Evolutionary conservation across 2,113 vertebrate genomes (phyloP).

Genomic region (Onychostruthus taczanowskii): DNA sequence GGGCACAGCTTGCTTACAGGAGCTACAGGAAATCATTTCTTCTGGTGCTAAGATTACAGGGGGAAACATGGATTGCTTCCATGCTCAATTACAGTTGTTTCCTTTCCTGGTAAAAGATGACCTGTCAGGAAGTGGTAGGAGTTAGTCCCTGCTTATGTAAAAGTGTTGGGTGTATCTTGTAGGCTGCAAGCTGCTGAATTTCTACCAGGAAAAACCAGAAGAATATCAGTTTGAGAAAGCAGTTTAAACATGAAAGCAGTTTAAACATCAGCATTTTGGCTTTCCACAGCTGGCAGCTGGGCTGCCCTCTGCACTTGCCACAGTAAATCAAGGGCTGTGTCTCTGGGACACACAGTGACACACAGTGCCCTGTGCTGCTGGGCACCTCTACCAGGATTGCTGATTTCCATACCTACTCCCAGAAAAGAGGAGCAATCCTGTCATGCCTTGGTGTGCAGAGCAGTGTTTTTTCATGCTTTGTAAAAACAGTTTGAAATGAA

Average conservation of each 20-base stretch:
- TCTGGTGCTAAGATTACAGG: neutral
- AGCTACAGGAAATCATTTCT: constrained; percentile 16
- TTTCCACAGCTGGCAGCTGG: neutral
- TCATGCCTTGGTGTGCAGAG: neutral
- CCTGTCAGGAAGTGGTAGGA: neutral
- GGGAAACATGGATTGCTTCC: constrained; percentile 10
- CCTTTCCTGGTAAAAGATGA: neutral
- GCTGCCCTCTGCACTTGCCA: neutral
- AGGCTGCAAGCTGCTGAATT: neutral
- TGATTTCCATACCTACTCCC: neutral
- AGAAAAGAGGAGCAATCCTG: neutral
- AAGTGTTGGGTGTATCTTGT: neutral
- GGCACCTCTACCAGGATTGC: neutral
- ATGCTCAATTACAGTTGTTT: neutral
- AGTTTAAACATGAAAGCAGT: neutral
- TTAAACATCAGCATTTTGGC: neutral
- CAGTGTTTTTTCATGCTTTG: neutral
- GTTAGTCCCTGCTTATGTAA: neutral
- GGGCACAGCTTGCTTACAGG: neutral
- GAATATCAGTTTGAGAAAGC: neutral
- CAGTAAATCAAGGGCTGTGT: fast-evolving
- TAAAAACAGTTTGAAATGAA: neutral
- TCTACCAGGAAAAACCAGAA: neutral
- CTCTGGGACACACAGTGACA: fast-evolving
- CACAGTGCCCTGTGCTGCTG: neutral